Percentiles rank a stretch among this genome's conserved stretches.
Evolutionary conservation across 2,888 invertebrate species (phyloP).

Genomic region (Platycheirus rosarum): DNA sequence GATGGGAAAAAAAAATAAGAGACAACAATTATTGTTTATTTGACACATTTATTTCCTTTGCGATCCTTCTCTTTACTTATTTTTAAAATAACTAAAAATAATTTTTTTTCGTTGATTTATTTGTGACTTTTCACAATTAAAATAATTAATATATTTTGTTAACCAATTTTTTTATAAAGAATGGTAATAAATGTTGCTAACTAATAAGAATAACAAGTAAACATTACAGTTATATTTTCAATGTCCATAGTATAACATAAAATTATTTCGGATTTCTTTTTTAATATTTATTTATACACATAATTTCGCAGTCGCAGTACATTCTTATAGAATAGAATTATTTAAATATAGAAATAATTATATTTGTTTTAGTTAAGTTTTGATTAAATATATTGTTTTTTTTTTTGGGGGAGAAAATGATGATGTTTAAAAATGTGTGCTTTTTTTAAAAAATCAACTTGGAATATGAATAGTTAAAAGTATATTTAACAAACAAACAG

Average conservation of each 20-base stretch:
- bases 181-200: conserved; percentile 12
- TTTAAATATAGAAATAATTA: conserved; percentile 53
- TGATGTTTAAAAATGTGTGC: no score
- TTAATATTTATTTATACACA: conserved; percentile 28
- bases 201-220: conserved; percentile 60
- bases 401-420: conserved; percentile 1
- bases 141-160: conserved; percentile 13
- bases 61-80: background rate
- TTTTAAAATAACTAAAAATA: conserved; percentile 23
- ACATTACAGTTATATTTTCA: conserved; percentile 51
- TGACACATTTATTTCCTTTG: conserved; percentile 7
- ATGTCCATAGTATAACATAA: conserved; percentile 47
- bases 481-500: background rate
- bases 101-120: conserved; percentile 50
- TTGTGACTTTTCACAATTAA: conserved; percentile 20
- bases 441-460: conserved; percentile 8
- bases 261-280: conserved; percentile 17
- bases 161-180: conserved; percentile 2
- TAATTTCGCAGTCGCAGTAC: conserved; percentile 62
- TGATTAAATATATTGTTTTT: conserved; percentile 9
- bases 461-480: background rate
- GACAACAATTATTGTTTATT: background rate
- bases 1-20: no score
- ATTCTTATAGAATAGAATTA: conserved; percentile 44
- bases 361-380: conserved; percentile 7